Evolutionary conservation across 2,797 vertebrate species (phyloP).

Genomic region (Labroides dimidiatus): DNA sequence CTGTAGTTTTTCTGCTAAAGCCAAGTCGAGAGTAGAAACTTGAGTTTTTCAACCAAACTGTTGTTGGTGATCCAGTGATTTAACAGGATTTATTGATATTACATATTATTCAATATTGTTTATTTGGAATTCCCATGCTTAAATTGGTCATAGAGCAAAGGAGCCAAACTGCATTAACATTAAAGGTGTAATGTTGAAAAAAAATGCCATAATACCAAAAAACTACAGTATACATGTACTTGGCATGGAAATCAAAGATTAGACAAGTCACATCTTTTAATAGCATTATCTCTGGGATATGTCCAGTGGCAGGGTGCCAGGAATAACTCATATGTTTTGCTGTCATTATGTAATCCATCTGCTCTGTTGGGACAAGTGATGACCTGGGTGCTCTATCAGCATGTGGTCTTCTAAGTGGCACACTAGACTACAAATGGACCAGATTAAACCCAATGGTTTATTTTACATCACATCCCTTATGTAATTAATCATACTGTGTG

Average conservation of each 20-base stretch:
- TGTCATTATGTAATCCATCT: conserved; percentile 62
- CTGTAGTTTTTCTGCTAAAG: no score
- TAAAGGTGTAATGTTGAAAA: not conserved
- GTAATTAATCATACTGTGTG: conserved; percentile 7
- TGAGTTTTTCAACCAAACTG: no score
- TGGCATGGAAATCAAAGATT: conserved; percentile 26
- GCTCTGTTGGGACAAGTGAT: conserved; percentile 48
- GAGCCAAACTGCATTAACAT: no score
- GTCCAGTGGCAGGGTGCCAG: conserved; percentile 35
- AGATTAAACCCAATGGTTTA: conserved; percentile 29
- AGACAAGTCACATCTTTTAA: conserved; percentile 54
- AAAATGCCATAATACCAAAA: not conserved
- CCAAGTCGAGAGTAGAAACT: no score
- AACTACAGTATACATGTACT: not conserved
- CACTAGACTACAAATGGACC: conserved; percentile 30
- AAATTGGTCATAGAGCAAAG: no score
- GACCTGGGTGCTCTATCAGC: conserved; percentile 35
- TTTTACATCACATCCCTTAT: conserved; percentile 2
- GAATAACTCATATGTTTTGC: conserved; percentile 48
- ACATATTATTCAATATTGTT: no score
- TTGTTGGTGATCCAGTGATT: no score
- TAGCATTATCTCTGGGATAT: conserved; percentile 37
- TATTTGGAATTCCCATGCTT: no score
- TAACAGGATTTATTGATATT: no score
- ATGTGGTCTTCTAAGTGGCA: conserved; percentile 49